These are phyloP conservation scores for Myripristis murdjan DNA, from an alignment of 2,797 vertebrate species.

Conservation along the genomic window DNA sequence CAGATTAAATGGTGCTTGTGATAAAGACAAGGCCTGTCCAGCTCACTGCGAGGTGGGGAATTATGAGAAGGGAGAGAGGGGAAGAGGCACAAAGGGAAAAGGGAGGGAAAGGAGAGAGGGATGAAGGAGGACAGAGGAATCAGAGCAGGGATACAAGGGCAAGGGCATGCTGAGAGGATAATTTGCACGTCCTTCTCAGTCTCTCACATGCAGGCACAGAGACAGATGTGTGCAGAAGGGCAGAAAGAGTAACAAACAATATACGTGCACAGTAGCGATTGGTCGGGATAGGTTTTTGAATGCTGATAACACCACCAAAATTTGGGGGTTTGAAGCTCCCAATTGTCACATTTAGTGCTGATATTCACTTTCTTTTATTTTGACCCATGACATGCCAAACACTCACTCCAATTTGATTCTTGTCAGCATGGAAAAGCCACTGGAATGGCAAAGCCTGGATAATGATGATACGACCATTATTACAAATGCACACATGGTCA, in stretches of 20 bases:
- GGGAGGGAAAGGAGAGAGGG: conserved; percentile 35
- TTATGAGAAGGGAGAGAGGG: conserved; percentile 52
- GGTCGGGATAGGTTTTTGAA: neutral
- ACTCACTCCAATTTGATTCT: too few species aligned
- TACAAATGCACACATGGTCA: too few species aligned
- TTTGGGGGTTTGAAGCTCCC: too few species aligned
- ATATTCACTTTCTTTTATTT: too few species aligned
- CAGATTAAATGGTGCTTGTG: conserved; percentile 78
- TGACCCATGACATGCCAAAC: too few species aligned
- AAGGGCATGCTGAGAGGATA: conserved; percentile 78
- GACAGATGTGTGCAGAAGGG: conserved; percentile 76
- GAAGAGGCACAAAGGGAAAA: conserved; percentile 29
- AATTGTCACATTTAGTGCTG: too few species aligned
- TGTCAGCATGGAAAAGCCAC: too few species aligned
- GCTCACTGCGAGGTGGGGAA: conserved; percentile 70
- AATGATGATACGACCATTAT: too few species aligned
- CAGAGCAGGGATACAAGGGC: conserved; percentile 72
- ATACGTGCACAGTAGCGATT: neutral
- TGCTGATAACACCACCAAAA: neutral
- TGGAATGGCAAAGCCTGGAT: too few species aligned
- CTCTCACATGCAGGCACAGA: conserved; percentile 84
- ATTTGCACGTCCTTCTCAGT: conserved; percentile 75
- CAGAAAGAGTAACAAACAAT: conserved; percentile 46
- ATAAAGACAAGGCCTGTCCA: conserved; percentile 74
- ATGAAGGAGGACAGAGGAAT: conserved; percentile 65